Evolutionary conservation across 1,140 invertebrate species (phyloP).

Genomic region (Pteromalus puparum): DNA sequence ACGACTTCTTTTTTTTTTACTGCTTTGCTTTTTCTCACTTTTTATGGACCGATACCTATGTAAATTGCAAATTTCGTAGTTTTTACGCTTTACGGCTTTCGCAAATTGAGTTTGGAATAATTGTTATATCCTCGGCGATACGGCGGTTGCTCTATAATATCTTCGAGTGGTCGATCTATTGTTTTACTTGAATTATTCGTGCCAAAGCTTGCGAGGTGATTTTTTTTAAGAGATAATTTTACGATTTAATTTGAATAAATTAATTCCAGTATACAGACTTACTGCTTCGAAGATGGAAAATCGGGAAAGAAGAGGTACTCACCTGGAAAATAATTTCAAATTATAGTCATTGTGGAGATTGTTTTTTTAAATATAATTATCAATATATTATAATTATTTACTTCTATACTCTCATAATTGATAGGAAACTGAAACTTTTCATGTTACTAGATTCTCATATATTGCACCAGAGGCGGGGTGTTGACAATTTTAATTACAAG

Average conservation of each 20-base stretch:
- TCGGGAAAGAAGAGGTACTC: neutral
- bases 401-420: too few species aligned
- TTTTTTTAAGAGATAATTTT: neutral
- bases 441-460: too few species aligned
- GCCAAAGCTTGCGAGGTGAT: too few species aligned
- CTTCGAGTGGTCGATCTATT: neutral
- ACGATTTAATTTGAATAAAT: neutral
- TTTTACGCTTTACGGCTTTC: neutral
- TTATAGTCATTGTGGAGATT: neutral
- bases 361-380: too few species aligned
- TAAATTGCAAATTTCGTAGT: neutral
- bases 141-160: neutral
- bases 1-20: neutral
- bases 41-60: constrained; percentile 12
- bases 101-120: neutral
- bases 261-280: neutral
- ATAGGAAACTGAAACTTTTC: too few species aligned
- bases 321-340: neutral
- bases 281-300: neutral
- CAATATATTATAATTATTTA: too few species aligned
- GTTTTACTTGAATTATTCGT: too few species aligned
- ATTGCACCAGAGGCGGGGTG: too few species aligned
- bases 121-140: neutral
- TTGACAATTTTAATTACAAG: too few species aligned
- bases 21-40: constrained; percentile 6